Base-by-base conservation (phyloP, 2,113 vertebrate species). In the Menura novaehollandiae region DNA sequence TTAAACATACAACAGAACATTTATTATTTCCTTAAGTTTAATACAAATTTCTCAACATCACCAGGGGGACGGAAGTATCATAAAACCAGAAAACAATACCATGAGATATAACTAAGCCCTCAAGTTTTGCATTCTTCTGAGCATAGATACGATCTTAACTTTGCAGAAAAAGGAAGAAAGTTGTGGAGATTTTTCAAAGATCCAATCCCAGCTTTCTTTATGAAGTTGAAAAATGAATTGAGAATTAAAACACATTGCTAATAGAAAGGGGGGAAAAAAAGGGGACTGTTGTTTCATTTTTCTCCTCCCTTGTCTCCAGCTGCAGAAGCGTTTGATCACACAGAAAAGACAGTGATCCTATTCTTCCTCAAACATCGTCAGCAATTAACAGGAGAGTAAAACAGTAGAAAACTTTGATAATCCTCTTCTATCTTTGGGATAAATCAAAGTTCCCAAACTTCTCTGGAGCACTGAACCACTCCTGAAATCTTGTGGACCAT, bases 331-430 rank as follows among this genome's bases (percentile, higher is more conserved):
- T 89, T 94, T 94, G 95, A 92, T 84, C 4, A 0, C 18, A 51
- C 59, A 51, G 60, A 81, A 84, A 91, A 94, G 32, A 95, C 95
- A 96, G 68, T 78, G 91, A 43, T 51, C 56, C 64, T 89, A 87
- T 97, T 97, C 93, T 97, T 93, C 56, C 68, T 46, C 55, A 71
- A 93, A 55, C 37, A 77, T 87, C 4, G 0, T 74, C 89, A 94
- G 84, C 80, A 91, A 74, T 53, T 41, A 84, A 69, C 39, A 91
- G 39, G 51, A 77, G 51, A 81, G 30, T 33, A 66, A 86, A 88
- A 71, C 56, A 91, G 33, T 39, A 47, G 55, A 71, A 94, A 92
- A 94, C 71, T 93, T 94, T 90, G 63, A 95, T 85, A 94, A 91
- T 69, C 22, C 8, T 73, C 62, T 82, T 93, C 79, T 89, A 85